A percentile compares a stretch with the other conserved stretches of the same genome.
Evolutionary conservation across 2,797 vertebrate species (phyloP).

Genomic region (Sciurus vulgaris): DNA sequence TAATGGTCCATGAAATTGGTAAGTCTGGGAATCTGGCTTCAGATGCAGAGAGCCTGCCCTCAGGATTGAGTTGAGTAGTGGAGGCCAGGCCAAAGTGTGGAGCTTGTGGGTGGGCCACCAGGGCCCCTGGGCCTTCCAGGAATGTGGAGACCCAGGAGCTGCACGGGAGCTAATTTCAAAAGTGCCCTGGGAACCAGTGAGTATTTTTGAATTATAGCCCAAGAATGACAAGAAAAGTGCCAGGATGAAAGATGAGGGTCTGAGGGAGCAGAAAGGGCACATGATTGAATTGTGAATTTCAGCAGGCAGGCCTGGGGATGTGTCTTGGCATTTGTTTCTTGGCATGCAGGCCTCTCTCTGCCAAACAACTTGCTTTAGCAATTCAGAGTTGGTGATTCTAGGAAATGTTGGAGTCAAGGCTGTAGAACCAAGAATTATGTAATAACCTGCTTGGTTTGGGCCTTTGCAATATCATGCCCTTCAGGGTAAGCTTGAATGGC

Average conservation of each 20-base stretch:
- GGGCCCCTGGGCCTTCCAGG: slow-evolving; percentile 25
- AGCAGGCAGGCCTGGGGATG: neutral
- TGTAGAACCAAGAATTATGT: neutral
- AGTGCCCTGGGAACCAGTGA: slow-evolving; percentile 52
- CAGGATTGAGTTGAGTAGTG: neutral
- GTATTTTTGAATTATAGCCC: slow-evolving; percentile 64
- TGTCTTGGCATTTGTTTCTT: slow-evolving; percentile 25
- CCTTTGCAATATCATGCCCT: neutral
- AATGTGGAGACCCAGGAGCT: slow-evolving; percentile 59
- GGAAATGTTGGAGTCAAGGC: slow-evolving; percentile 40
- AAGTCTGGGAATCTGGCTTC: slow-evolving; percentile 58
- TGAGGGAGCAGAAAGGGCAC: neutral
- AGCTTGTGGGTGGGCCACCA: slow-evolving; percentile 20
- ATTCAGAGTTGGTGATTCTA: slow-evolving; percentile 45
- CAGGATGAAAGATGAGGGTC: slow-evolving; percentile 47
- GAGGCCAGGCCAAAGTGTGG: neutral
- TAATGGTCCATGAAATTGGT: slow-evolving; percentile 71
- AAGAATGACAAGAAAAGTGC: slow-evolving; percentile 36
- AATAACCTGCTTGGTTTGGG: neutral
- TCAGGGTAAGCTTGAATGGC: neutral
- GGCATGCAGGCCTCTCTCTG: slow-evolving; percentile 39
- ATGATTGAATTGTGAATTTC: slow-evolving; percentile 28
- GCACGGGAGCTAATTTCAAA: slow-evolving; percentile 62
- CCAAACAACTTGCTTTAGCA: slow-evolving; percentile 7
- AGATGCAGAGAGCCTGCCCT: slow-evolving; percentile 4